Conservation (phyloP, 2,888 invertebrate genomes). For the Xiphydria camelus region DNA sequence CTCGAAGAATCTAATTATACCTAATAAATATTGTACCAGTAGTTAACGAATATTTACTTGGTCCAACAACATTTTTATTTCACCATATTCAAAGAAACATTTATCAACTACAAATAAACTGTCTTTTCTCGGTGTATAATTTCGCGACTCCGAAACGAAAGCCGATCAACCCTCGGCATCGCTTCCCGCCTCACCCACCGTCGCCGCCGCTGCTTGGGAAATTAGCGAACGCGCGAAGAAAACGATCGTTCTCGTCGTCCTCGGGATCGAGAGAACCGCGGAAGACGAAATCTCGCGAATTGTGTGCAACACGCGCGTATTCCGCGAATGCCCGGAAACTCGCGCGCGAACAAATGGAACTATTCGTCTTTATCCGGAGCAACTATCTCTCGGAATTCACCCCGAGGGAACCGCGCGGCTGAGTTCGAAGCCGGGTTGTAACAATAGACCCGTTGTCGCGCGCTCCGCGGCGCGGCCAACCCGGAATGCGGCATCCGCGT, state of each 20-base stretch:
- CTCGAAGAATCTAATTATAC: too few relatives aligned
- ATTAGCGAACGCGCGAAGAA: constrained; percentile 5
- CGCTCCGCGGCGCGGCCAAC: too few relatives aligned
- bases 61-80: too few relatives aligned
- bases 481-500: constrained; percentile 24
- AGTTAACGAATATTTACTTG: too few relatives aligned
- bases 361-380: constrained; percentile 44
- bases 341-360: constrained; percentile 41
- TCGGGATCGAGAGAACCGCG: background rate
- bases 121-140: too few relatives aligned
- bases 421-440: constrained; percentile 7
- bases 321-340: constrained; percentile 25
- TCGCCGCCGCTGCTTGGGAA: constrained; percentile 11
- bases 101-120: too few relatives aligned
- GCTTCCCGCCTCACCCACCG: too few relatives aligned
- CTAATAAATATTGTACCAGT: too few relatives aligned
- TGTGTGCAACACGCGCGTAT: too few relatives aligned
- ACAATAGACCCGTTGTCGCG: constrained; percentile 1
- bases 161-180: too few relatives aligned
- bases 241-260: background rate
- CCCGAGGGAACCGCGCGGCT: constrained; percentile 16
- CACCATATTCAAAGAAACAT: too few relatives aligned
- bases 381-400: constrained; percentile 38
- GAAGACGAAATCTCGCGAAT: constrained; percentile 2
- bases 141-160: too few relatives aligned